Percentiles rank a stretch among this genome's conserved stretches.
These are phyloP conservation scores for Calidris pugnax DNA, from an alignment of 2,113 vertebrate species.

Conservation along the genomic window DNA sequence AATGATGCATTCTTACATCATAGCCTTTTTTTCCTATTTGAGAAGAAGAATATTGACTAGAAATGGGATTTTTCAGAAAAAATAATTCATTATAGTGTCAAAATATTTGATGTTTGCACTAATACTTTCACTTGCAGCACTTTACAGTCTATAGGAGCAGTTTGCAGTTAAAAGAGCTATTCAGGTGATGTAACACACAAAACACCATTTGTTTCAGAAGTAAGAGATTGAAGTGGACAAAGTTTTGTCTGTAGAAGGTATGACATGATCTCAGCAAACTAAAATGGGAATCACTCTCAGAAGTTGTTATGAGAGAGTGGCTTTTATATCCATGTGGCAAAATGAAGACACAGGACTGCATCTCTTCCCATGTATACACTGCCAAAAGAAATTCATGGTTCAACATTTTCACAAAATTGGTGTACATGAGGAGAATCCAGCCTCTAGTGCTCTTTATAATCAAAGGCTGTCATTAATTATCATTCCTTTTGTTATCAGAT, in stretches of 20 bases:
- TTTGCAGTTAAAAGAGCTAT: background rate
- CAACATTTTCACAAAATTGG: background rate
- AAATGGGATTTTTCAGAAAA: background rate
- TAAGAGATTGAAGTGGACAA: background rate
- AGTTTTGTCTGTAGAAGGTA: background rate
- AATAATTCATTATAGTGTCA: background rate
- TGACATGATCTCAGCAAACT: background rate
- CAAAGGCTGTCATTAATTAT: background rate
- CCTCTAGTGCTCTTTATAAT: background rate
- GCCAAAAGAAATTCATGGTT: background rate
- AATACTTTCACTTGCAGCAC: background rate
- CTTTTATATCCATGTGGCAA: background rate
- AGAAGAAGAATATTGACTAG: background rate
- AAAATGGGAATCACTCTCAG: background rate
- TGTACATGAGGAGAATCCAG: background rate
- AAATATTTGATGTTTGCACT: background rate
- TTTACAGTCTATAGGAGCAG: background rate
- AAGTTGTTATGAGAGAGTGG: background rate
- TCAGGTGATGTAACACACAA: background rate
- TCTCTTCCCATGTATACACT: background rate
- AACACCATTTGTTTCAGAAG: background rate
- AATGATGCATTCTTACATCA: background rate
- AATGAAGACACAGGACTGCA: background rate
- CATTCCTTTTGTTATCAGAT: background rate
- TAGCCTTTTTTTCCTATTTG: background rate